Evolutionary conservation across 2,113 vertebrate species (phyloP), one percentile per base, ranked within the genome.

Genomic region (Periophthalmus modestus): DNA sequence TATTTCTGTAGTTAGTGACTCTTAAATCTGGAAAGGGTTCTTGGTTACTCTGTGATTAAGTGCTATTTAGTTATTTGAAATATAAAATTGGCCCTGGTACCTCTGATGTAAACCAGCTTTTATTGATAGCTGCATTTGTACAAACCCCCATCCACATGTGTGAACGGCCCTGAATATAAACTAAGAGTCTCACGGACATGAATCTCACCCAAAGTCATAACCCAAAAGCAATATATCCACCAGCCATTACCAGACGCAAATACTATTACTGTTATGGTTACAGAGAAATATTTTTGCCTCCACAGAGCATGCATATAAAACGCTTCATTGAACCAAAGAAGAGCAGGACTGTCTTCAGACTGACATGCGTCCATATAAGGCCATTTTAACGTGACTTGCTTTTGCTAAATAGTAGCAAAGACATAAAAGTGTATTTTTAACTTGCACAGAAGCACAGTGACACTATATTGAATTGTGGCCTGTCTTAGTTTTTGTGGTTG

Each of bases 251-350:
- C 71, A 77, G 81, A 86, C 72, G 23, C 75, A 63, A 81, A 78
- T 50, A 83, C 66, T 28, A 68, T 21, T 36, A 82, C 75, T 91
- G 81, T 89, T 90, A 84, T 88, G 82, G 84, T 88, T 85, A 88
- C 87, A 87, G 80, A 83, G 80, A 79, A 88, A 81, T 87, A 82
- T 85, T 85, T 89, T 82, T 77, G 75, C 82, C 33, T 81, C 82
- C 77, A 72, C 69, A 63, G 74, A 81, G 77, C 74, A 67, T 63
- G 33, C 75, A 66, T 78, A 82, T 85, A 76, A 88, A 65, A 87
- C 4, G 5, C 50, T 83, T 48, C 72, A 79, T 78, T 80, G 71
- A 75, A 80, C 75, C 73, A 85, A 85, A 82, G 79, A 82, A 68
- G 66, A 80, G 54, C 69, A 75, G 71, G 69, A 81, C 79, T 24